Percentiles rank a stretch among this genome's conserved stretches.
Conservation (phyloP, 2,113 vertebrate genomes). For the Mormyrus iriodes region DNA sequence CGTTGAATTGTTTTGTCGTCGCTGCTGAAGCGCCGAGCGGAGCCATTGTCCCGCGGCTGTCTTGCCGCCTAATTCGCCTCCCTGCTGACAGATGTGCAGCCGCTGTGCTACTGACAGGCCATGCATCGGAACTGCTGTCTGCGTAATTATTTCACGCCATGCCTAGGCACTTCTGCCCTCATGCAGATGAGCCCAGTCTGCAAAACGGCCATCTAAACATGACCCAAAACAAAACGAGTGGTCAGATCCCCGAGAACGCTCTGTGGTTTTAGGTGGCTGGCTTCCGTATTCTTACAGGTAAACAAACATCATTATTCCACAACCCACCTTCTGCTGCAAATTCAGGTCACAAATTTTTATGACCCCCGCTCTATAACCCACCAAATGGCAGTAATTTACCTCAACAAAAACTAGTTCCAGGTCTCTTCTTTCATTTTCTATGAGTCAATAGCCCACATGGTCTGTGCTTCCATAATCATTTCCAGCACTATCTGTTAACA, state of each 20-base stretch:
- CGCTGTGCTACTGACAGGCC: constrained; percentile 18
- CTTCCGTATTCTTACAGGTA: not conserved
- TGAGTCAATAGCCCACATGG: not conserved
- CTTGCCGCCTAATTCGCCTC: not conserved
- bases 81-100: constrained; percentile 21
- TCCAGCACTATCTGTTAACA: not conserved
- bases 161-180: not conserved
- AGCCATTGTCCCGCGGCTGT: not conserved
- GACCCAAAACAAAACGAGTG: not conserved
- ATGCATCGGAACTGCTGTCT: not conserved
- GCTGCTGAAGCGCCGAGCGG: not conserved
- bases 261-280: not conserved
- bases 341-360: constrained; percentile 1
- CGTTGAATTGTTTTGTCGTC: not conserved
- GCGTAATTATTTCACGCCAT: not conserved
- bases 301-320: not conserved
- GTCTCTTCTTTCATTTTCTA: not conserved
- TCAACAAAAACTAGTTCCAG: not conserved
- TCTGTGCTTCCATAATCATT: not conserved
- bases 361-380: not conserved
- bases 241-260: not conserved
- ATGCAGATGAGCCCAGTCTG: not conserved
- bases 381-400: not conserved
- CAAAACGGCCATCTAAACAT: not conserved
- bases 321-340: not conserved